These are phyloP conservation scores for Simalia tracyae DNA, from an alignment of 2,797 vertebrate genomes.

Conservation along the genomic window DNA sequence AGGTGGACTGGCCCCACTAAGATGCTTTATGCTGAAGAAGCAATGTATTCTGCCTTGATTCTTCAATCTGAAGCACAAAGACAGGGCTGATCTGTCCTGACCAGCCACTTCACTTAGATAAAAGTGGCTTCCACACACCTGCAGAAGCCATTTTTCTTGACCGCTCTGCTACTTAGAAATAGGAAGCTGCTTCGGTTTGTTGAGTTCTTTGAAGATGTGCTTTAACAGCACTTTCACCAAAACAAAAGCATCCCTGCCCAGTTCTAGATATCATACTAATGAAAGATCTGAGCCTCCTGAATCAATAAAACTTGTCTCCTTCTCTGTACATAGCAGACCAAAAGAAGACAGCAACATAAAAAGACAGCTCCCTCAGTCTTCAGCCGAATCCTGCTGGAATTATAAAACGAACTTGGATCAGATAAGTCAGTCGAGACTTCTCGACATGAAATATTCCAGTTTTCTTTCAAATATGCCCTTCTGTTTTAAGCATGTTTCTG, in stretches of 20 bases:
- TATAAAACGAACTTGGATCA: background rate
- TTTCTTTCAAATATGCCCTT: background rate
- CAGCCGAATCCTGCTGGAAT: background rate
- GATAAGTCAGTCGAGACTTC: background rate
- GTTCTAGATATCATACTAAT: background rate
- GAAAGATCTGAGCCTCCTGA: slow-evolving; percentile 19
- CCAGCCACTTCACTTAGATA: background rate
- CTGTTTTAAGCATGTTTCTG: background rate
- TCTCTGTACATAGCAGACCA: background rate
- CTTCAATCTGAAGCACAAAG: background rate
- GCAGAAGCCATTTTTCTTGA: background rate
- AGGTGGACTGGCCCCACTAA: background rate
- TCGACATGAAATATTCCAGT: background rate
- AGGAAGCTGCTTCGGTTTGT: background rate
- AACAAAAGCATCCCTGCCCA: background rate
- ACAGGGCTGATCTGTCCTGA: background rate
- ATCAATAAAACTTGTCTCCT: background rate
- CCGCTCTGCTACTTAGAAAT: background rate
- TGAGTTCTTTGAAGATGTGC: background rate
- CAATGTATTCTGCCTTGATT: background rate
- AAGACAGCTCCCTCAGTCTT: background rate
- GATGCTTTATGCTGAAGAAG: background rate
- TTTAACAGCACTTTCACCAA: background rate
- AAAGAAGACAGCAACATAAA: slow-evolving; percentile 20
- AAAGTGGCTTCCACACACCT: background rate